Conservation (phyloP, 2,888 invertebrate genomes). For the Thymelicus lineola region DNA sequence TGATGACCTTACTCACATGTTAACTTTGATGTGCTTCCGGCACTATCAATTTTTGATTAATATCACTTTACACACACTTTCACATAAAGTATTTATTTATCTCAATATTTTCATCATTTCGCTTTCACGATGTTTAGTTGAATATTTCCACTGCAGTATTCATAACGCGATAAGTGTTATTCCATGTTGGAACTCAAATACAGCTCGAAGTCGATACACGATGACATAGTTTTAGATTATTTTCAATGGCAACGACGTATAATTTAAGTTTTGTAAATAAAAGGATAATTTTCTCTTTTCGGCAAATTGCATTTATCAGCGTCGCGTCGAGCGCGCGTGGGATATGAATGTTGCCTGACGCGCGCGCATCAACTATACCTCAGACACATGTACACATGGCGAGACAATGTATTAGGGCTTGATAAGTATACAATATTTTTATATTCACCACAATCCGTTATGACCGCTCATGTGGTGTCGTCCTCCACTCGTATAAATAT, state of each 20-base stretch:
- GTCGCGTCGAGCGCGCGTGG: constrained; percentile 44
- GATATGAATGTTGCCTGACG: constrained; percentile 41
- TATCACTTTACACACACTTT: too few relatives aligned
- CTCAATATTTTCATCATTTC: too few relatives aligned
- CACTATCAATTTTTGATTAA: too few relatives aligned
- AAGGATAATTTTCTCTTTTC: constrained; percentile 34
- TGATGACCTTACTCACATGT: too few relatives aligned
- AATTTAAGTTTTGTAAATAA: constrained; percentile 41
- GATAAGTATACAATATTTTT: constrained; percentile 35
- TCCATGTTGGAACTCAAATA: neutral
- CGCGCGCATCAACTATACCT: constrained; percentile 24
- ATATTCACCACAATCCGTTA: constrained; percentile 24
- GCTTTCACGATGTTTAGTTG: too few relatives aligned
- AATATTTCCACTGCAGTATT: too few relatives aligned
- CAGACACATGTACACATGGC: constrained; percentile 9
- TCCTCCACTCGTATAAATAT: too few relatives aligned
- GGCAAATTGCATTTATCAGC: constrained; percentile 49
- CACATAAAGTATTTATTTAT: too few relatives aligned
- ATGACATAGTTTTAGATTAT: neutral
- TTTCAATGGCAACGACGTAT: constrained; percentile 35
- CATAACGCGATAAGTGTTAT: too few relatives aligned
- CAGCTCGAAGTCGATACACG: neutral
- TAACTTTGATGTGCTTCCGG: too few relatives aligned
- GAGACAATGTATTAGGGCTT: constrained; percentile 28
- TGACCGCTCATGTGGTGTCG: constrained; percentile 6